Evolutionary conservation across 2,797 vertebrate genomes (phyloP).

Genomic region (Cuculus canorus): DNA sequence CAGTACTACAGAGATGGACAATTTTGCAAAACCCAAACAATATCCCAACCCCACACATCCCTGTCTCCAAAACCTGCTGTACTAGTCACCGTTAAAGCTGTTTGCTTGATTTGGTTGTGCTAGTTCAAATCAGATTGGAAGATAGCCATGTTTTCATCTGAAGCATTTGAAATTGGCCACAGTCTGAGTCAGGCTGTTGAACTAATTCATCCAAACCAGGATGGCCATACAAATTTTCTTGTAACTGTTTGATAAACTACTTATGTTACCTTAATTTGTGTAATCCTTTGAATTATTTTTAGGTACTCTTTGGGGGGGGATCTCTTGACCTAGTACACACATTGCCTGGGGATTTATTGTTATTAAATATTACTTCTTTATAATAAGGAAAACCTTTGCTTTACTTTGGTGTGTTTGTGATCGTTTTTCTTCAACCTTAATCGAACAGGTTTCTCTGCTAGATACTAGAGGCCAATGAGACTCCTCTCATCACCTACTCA

Average conservation of each 20-base stretch:
- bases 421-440: constrained; percentile 4
- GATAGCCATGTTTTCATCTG: background rate
- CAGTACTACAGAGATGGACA: background rate
- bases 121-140: background rate
- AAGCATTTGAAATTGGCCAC: background rate
- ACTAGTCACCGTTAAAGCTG: background rate
- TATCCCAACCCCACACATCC: too few relatives aligned
- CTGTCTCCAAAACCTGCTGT: background rate
- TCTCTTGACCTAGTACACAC: background rate
- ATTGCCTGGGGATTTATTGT: background rate
- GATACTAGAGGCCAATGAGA: background rate
- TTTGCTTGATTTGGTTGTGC: background rate
- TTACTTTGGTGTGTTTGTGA: background rate
- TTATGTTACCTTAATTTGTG: background rate
- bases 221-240: background rate
- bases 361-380: background rate
- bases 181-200: background rate
- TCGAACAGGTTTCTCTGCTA: background rate
- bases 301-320: background rate
- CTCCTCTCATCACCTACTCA: background rate
- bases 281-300: constrained; percentile 41
- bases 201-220: background rate
- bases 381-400: background rate
- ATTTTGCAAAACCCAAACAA: background rate
- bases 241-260: background rate